Conservation (phyloP, 2,113 vertebrate species). For the Cryptotis parvus region DNA sequence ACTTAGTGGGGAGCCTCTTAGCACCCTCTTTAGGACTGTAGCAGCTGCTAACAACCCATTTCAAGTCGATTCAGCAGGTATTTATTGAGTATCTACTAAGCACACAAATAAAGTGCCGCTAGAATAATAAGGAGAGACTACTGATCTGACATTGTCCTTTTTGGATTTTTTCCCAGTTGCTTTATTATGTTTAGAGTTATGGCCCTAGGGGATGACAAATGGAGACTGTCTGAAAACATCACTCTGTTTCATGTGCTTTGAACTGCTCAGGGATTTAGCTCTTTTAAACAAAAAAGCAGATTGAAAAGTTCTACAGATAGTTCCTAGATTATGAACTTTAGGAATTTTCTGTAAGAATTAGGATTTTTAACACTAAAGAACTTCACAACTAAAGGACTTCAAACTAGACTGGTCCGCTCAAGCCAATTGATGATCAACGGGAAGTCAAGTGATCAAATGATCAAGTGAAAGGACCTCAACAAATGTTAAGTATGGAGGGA, state of each 20-base stretch:
- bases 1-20: background rate
- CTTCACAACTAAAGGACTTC: too few relatives aligned
- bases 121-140: conserved; percentile 36
- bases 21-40: background rate
- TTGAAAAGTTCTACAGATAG: conserved; percentile 1
- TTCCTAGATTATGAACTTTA: background rate
- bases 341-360: conserved; percentile 21
- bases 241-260: conserved; percentile 46
- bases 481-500: background rate
- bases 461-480: too few relatives aligned
- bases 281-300: conserved; percentile 41
- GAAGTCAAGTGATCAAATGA: too few relatives aligned
- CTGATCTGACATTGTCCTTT: conserved; percentile 46
- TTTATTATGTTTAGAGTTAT: conserved; percentile 49
- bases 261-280: conserved; percentile 20
- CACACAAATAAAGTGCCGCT: background rate
- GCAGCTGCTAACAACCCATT: conserved; percentile 7
- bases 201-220: conserved; percentile 42
- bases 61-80: conserved; percentile 53
- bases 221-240: conserved; percentile 41
- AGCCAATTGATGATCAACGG: too few relatives aligned
- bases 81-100: conserved; percentile 56
- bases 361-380: background rate
- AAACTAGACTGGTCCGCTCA: too few relatives aligned
- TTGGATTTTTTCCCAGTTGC: conserved; percentile 58